Evolutionary conservation across 2,888 invertebrate genomes (phyloP), one percentile per base, ranked within the genome.

Genomic region (Amphiduros pacificus): DNA sequence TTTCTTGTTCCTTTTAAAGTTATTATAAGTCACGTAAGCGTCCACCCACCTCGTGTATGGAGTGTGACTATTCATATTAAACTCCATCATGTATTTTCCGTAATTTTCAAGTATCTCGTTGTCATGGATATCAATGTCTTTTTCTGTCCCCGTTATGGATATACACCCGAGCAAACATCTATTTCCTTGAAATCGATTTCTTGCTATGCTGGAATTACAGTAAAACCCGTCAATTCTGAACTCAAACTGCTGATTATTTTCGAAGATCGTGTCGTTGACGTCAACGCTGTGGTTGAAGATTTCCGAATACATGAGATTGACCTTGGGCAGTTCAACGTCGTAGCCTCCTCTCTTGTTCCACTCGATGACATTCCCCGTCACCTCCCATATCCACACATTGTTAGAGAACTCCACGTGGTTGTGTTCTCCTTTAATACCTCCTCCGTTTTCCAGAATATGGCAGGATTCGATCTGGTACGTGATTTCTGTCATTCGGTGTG

Each of bases 321-420:
- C 95, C 72, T 94, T 94, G 0, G 99, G 99, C 40, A 99, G 83
- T 14, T 89, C 88, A 3, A 98, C 87, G 74, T 92, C 89, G 69
- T 99, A 89, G 0, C 98, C 98, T 14, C 94, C 93, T 28, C 87
- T 87, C 63, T 86, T 86, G 76, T 97, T 98, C 68, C 91, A 87
- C 77, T 92, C 92, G 65, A 99, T 88, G 0, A 90, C 89, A 63
- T 91, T 91, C 74, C 93, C 91, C 79, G 91, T 91, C 53, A 97
- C 82, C 28, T 92, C 87, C 87, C 98, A 99, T 79, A 97, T 94
- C 85, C 95, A 99, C 0, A 99, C 86, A 84, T 99, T 99, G 77
- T 98, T 98, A 0, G 97, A 95, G 66, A 94, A 91, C 71, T 95
- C 88, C 72, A 98, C 88, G 82, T 99, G 84, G 49, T 94, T 93